Conservation (phyloP, 2,888 invertebrate species). For the Conops quadrifasciatus region DNA sequence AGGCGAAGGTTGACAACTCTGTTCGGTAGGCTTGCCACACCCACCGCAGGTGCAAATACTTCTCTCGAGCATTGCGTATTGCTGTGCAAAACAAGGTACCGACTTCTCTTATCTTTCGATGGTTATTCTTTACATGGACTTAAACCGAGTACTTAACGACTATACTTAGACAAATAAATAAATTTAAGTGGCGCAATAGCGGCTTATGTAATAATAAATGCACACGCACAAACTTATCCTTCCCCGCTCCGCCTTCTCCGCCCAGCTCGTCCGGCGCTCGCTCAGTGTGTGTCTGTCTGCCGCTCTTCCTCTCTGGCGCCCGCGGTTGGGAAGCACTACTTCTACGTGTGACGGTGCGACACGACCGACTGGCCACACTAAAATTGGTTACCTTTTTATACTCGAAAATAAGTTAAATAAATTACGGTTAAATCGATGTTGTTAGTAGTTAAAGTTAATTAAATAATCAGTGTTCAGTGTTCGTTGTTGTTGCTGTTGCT, state of each 20-base stretch:
- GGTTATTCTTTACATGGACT: slow-evolving; percentile 40
- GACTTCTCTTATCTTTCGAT: slow-evolving; percentile 54
- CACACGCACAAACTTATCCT: slow-evolving; percentile 43
- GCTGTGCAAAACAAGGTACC: slow-evolving; percentile 51
- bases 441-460: slow-evolving; percentile 3
- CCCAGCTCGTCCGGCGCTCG: slow-evolving; percentile 18
- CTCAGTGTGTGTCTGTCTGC: slow-evolving; percentile 23
- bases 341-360: not conserved
- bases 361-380: not conserved
- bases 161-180: slow-evolving; percentile 43
- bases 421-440: slow-evolving; percentile 50
- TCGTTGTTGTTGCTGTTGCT: not conserved
- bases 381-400: not conserved
- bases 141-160: slow-evolving; percentile 38
- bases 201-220: slow-evolving; percentile 42
- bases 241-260: slow-evolving; percentile 26
- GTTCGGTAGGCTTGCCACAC: not conserved
- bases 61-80: slow-evolving; percentile 48
- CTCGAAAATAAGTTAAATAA: slow-evolving; percentile 58
- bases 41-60: slow-evolving; percentile 18
- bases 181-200: slow-evolving; percentile 33
- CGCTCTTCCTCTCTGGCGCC: not conserved
- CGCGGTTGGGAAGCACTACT: not conserved
- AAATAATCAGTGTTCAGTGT: slow-evolving; percentile 1
- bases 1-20: slow-evolving; percentile 36